Conservation (phyloP, 2,113 vertebrate species). For the Anolis sagrei region DNA sequence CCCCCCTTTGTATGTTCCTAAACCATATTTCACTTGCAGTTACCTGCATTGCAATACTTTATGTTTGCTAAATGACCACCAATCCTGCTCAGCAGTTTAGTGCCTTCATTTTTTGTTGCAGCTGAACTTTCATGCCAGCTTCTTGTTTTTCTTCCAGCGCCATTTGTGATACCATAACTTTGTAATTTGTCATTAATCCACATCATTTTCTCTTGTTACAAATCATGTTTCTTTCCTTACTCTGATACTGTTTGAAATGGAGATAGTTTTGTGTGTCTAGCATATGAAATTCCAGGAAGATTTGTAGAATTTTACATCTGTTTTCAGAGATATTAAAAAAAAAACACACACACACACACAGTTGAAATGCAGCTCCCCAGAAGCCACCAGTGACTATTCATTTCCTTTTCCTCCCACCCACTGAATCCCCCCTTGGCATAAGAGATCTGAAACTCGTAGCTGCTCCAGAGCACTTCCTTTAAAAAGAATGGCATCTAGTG, state of each 20-base stretch:
- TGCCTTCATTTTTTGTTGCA: conserved; percentile 78
- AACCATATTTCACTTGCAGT: conserved; percentile 76
- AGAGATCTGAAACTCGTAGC: conserved; percentile 45
- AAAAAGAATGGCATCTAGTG: conserved; percentile 27
- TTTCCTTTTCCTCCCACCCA: conserved; percentile 17
- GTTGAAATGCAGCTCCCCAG: conserved; percentile 42
- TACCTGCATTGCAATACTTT: conserved; percentile 79
- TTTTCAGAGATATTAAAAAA: conserved; percentile 35
- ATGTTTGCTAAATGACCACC: conserved; percentile 79
- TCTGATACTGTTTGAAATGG: conserved; percentile 74
- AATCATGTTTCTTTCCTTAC: conserved; percentile 74
- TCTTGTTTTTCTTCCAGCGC: conserved; percentile 73
- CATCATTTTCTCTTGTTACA: conserved; percentile 74
- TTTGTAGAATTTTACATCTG: conserved; percentile 48
- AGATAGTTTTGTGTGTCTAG: conserved; percentile 84
- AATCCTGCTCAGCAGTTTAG: conserved; percentile 77
- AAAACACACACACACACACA: too few relatives aligned
- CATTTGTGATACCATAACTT: conserved; percentile 69
- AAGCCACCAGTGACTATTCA: conserved; percentile 46
- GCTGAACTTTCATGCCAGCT: conserved; percentile 78
- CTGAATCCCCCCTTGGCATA: conserved; percentile 7
- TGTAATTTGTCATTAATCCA: conserved; percentile 80
- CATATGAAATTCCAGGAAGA: conserved; percentile 47
- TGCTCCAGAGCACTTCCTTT: conserved; percentile 39
- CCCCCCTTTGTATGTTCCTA: conserved; percentile 74